These are phyloP conservation scores for Gambusia yucatana DNA, from an alignment of 2,797 vertebrate genomes.

Conservation along the genomic window DNA sequence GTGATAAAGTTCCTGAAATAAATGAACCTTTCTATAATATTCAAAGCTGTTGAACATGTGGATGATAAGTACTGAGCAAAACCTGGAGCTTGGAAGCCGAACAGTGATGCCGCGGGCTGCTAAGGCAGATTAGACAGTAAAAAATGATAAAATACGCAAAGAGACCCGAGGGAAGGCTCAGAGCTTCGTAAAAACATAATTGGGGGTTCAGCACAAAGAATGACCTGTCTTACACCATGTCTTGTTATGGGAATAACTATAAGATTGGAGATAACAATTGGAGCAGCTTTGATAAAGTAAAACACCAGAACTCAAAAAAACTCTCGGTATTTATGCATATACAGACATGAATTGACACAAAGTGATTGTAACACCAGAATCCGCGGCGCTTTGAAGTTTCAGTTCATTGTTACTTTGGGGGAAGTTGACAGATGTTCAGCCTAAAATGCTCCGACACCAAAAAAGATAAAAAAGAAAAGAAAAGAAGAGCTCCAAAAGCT, in stretches of 20 bases:
- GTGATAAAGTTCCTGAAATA: no score
- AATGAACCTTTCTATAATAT: no score
- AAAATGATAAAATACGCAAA: slow-evolving; percentile 1
- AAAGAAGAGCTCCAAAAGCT: slow-evolving; percentile 16
- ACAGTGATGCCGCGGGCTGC: not conserved
- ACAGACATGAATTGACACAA: slow-evolving; percentile 8
- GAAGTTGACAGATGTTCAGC: slow-evolving; percentile 34
- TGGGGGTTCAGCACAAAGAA: not conserved
- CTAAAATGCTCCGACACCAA: slow-evolving; percentile 39
- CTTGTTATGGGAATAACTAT: not conserved
- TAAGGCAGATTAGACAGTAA: slow-evolving; percentile 1
- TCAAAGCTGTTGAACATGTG: not conserved
- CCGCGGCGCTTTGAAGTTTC: slow-evolving; percentile 28
- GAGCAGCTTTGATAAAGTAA: slow-evolving; percentile 11
- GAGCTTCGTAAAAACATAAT: slow-evolving; percentile 5
- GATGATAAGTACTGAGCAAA: no score
- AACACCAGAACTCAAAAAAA: slow-evolving; percentile 1
- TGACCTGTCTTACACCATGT: not conserved
- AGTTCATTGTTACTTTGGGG: slow-evolving; percentile 38
- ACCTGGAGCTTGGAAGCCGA: not conserved
- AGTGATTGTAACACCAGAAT: not conserved
- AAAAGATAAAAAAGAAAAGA: slow-evolving; percentile 25
- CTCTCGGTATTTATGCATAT: slow-evolving; percentile 6
- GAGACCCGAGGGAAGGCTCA: not conserved
- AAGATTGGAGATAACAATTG: not conserved